Percentiles rank a stretch among this genome's conserved stretches.
phyloP scores from a whole-genome alignment of 1,140 invertebrate species.

The Coptotermes formosanus region DNA sequence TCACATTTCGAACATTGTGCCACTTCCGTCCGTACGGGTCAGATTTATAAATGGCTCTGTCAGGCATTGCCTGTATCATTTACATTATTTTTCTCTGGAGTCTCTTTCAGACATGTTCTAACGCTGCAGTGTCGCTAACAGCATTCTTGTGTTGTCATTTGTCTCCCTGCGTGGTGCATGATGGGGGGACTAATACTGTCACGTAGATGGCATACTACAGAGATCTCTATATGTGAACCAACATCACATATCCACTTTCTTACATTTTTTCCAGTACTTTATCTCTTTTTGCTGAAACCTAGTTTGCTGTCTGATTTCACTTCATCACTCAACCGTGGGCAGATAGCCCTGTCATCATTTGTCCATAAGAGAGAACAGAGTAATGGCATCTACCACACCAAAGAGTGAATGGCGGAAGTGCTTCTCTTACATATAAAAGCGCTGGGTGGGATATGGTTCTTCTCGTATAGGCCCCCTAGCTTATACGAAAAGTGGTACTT shows the following conservation, averaged over 20 bases:
- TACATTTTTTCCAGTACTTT: not conserved
- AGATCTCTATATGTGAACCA: not conserved
- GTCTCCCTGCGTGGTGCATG: conserved; percentile 12
- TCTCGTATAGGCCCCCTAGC: not conserved
- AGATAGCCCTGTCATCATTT: conserved; percentile 15
- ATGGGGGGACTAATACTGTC: not conserved
- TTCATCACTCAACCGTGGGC: not conserved
- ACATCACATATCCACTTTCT: not conserved
- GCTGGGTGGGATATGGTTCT: not conserved
- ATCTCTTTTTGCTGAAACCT: conserved; percentile 3
- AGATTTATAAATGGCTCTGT: conserved; percentile 6
- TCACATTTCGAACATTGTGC: not conserved
- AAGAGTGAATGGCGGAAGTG: not conserved
- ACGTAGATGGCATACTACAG: not conserved
- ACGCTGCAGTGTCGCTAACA: conserved; percentile 4
- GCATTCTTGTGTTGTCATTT: conserved; percentile 5
- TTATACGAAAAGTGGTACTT: not conserved
- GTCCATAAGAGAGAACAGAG: not conserved
- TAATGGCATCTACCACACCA: not conserved
- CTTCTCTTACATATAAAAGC: not conserved
- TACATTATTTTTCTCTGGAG: not conserved
- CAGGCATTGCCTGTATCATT: not conserved
- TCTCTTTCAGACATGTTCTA: not conserved
- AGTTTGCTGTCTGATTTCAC: conserved; percentile 5
- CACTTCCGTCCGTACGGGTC: not conserved